Conservation (phyloP, 1,140 invertebrate genomes). For the Mya arenaria region DNA sequence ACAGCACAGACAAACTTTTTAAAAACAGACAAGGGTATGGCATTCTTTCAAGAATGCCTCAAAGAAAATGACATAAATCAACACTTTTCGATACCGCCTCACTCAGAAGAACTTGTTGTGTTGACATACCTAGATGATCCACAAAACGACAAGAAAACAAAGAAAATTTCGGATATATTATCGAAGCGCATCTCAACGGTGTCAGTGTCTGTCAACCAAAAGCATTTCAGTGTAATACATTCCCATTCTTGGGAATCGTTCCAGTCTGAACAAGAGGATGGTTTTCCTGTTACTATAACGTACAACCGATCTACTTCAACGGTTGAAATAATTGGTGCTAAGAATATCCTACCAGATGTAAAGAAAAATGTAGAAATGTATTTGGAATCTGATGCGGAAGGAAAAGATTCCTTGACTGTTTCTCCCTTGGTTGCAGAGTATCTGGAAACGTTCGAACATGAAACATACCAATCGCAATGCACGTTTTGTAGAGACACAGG, state of each 20-base stretch:
- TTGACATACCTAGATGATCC: no score
- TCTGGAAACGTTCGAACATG: not conserved
- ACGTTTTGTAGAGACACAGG: not conserved
- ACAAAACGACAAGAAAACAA: no score
- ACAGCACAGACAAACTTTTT: not conserved
- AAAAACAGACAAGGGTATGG: not conserved
- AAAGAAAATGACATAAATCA: not conserved
- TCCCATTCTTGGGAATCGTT: not conserved
- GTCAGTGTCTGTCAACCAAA: not conserved
- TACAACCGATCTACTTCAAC: not conserved
- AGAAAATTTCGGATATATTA: no score
- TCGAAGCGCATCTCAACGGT: not conserved
- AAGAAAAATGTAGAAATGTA: not conserved
- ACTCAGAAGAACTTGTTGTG: no score
- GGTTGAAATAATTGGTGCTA: not conserved
- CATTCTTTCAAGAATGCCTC: not conserved
- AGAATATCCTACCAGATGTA: not conserved
- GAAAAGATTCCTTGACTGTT: not conserved
- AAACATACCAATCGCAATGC: not conserved
- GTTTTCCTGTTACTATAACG: not conserved
- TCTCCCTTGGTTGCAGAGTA: not conserved
- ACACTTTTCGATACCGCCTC: no score
- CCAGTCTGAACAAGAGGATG: not conserved
- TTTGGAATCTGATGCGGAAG: not conserved
- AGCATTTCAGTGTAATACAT: not conserved